Evolutionary conservation across 2,888 invertebrate genomes (phyloP).

Genomic region (Andrena bicolor): DNA sequence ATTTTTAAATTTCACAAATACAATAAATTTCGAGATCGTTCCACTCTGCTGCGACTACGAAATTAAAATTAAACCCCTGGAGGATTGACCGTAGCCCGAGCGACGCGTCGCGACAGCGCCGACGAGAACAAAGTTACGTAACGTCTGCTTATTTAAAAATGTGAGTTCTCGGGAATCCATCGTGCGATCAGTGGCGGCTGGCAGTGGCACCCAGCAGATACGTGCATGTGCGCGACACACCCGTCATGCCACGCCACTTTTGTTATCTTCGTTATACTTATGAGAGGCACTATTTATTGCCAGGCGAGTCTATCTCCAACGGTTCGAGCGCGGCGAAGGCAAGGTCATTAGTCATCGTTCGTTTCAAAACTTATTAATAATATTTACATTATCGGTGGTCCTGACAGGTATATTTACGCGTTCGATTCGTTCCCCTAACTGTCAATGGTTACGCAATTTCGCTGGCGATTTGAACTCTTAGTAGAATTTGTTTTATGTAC

Average conservation of each 20-base stretch:
- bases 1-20: neutral
- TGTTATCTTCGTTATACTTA: conserved; percentile 4
- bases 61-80: neutral
- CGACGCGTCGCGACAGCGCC: neutral
- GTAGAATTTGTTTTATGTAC: too few relatives aligned
- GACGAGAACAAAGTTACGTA: conserved; percentile 21
- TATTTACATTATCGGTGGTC: conserved; percentile 20
- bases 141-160: conserved; percentile 38
- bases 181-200: neutral
- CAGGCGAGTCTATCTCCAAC: conserved; percentile 7
- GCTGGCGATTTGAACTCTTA: too few relatives aligned
- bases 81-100: neutral
- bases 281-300: conserved; percentile 14
- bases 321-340: conserved; percentile 5
- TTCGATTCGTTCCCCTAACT: neutral
- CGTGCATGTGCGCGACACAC: conserved; percentile 25
- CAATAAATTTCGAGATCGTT: too few relatives aligned
- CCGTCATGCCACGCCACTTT: neutral
- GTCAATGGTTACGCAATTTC: neutral
- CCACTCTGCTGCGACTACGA: too few relatives aligned
- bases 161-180: conserved; percentile 23
- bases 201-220: neutral
- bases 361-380: conserved; percentile 14
- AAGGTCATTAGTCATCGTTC: conserved; percentile 35
- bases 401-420: conserved; percentile 16